Evolutionary conservation across 2,113 vertebrate genomes (phyloP).

Genomic region (Acrocephalus arundinaceus): DNA sequence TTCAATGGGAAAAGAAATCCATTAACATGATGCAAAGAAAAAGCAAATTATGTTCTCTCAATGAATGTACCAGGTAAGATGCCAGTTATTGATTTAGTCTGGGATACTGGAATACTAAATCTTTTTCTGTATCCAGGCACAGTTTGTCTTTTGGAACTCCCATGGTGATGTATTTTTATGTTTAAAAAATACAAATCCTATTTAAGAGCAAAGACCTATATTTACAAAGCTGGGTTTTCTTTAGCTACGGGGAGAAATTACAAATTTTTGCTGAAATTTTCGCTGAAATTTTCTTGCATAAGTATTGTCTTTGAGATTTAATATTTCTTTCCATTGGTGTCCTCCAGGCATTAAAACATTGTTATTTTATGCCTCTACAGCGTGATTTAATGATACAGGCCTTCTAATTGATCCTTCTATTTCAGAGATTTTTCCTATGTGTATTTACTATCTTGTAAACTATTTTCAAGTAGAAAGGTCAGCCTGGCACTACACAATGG

Average conservation of each 20-base stretch:
- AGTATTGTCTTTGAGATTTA: neutral
- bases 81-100: constrained; percentile 73
- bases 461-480: constrained; percentile 1
- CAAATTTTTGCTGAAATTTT: too few species aligned
- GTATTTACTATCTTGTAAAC: neutral
- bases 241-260: neutral
- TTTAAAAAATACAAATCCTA: constrained; percentile 27
- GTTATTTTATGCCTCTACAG: neutral
- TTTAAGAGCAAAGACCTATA: neutral
- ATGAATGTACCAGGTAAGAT: constrained; percentile 58
- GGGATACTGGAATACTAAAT: constrained; percentile 64
- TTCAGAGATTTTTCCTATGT: neutral
- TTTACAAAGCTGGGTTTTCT: neutral
- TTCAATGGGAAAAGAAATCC: constrained; percentile 46
- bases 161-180: constrained; percentile 23
- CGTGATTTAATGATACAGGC: neutral
- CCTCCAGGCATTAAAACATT: neutral
- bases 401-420: neutral
- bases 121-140: constrained; percentile 53
- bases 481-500: neutral
- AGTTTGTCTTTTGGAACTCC: constrained; percentile 52
- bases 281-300: neutral
- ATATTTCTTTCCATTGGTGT: neutral
- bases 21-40: constrained; percentile 61
- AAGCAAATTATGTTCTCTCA: constrained; percentile 67